Conservation (phyloP, 2,797 vertebrate species). For the Chelidonichthys spinosus region DNA sequence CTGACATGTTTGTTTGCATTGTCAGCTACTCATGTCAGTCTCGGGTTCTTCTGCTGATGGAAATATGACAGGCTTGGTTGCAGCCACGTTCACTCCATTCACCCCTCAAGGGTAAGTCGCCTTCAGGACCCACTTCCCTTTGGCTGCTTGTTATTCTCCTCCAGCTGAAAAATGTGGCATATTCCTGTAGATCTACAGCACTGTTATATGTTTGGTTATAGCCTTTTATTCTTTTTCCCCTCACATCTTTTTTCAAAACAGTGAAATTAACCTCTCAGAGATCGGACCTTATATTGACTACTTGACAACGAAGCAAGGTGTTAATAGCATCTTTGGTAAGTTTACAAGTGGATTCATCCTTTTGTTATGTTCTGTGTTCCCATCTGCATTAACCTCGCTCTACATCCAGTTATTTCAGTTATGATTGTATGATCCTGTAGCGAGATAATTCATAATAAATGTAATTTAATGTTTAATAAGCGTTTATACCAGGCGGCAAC, state of each 20-base stretch:
- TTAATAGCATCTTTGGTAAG: conserved; percentile 92
- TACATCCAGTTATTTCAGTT: background rate
- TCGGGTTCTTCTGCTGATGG: conserved; percentile 68
- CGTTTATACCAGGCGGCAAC: too few relatives aligned
- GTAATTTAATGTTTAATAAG: background rate
- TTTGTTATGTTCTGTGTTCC: conserved; percentile 10
- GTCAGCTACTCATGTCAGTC: conserved; percentile 9
- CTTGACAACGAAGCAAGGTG: conserved; percentile 87
- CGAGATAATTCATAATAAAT: background rate
- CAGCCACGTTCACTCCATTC: conserved; percentile 93
- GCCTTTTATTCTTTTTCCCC: background rate
- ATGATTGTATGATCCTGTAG: background rate
- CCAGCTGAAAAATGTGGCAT: background rate
- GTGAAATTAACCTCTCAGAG: conserved; percentile 88
- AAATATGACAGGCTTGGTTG: conserved; percentile 88
- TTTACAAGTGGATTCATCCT: conserved; percentile 39
- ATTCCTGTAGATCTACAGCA: background rate
- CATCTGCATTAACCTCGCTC: conserved; percentile 1
- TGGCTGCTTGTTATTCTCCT: background rate
- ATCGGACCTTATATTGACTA: conserved; percentile 92
- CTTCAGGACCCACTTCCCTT: background rate
- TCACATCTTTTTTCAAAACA: conserved; percentile 69
- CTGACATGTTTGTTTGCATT: background rate
- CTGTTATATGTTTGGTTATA: background rate
- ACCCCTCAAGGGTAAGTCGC: conserved; percentile 86